Conservation (phyloP, 2,888 invertebrate genomes). For the Leucophora obtusa region DNA sequence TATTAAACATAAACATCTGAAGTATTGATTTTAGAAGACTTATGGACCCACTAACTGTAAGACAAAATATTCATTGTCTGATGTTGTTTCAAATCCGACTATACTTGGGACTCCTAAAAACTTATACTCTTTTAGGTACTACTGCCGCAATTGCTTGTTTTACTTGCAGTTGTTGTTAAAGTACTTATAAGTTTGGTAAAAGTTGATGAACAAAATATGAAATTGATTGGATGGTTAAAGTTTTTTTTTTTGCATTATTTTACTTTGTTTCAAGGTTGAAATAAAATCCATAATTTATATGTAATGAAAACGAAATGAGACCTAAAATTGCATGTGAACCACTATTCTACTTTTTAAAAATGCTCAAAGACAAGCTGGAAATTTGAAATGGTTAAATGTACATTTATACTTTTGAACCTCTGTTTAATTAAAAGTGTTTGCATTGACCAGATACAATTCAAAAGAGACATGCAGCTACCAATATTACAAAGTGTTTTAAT, state of each 20-base stretch:
- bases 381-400: slow-evolving; percentile 8
- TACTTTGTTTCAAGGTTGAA: slow-evolving; percentile 47
- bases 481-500: too few species aligned
- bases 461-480: too few species aligned
- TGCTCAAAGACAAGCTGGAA: slow-evolving; percentile 41
- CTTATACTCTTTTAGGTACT: too few species aligned
- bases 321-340: slow-evolving; percentile 38
- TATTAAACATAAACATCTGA: too few species aligned
- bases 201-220: slow-evolving; percentile 46
- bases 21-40: too few species aligned
- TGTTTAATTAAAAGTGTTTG: background rate
- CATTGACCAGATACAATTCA: background rate
- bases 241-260: slow-evolving; percentile 26
- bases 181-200: slow-evolving; percentile 49
- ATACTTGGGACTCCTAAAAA: too few species aligned
- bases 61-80: too few species aligned
- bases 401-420: background rate
- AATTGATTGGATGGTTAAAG: slow-evolving; percentile 56
- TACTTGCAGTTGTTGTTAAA: slow-evolving; percentile 34
- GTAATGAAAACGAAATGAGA: slow-evolving; percentile 21
- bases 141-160: slow-evolving; percentile 39
- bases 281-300: slow-evolving; percentile 54
- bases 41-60: too few species aligned
- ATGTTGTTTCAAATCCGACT: too few species aligned
- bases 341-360: slow-evolving; percentile 33